Evolutionary conservation across 2,113 vertebrate species (phyloP), one percentile per base, ranked within the genome.

Genomic region (Diphyllodes magnificus): DNA sequence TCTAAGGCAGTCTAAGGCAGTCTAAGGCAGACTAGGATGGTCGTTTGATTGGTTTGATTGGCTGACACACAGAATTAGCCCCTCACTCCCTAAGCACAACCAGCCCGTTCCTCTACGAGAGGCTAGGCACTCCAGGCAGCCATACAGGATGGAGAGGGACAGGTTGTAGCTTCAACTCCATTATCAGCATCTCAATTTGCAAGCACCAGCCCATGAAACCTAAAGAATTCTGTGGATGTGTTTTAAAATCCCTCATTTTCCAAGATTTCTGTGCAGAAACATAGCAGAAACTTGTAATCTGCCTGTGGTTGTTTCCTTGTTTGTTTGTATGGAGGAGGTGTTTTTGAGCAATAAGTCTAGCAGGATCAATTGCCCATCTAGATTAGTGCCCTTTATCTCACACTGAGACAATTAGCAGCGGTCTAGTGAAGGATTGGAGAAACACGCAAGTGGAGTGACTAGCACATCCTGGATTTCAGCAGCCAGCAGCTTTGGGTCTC

Each of bases 61-160:
- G 63, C 31, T 37, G 56, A 45, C n/a, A 3, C 15, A 4, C 18
- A 22, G 45, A 50, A 66, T 15, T 5, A 57, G 22, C 8, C 31
- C 37, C n/a, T 53, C 13, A 0, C 15, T 47, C 7, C 37, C 45
- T 7, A 5, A 51, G 53, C 27, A 3, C 44, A 6, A 0, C 0
- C 33, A 49, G 31, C 28, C n/a, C 8, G 5, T 6, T 54, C 20
- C 37, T 33, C 6, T 10, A 0, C 4, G 44, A 18, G 70, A 6
- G 49, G 3, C 23, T 13, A 6, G 15, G 40, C 10, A 3, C 13
- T 57, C 23, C 59, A 17, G 7, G 31, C n/a, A 57, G 1, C 15
- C n/a, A 4, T 31, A 7, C 27, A 19, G 44, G 35, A 15, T 47
- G 45, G 15, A 56, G 20, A 42, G 28, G 11, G 44, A 15, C 37